Base-by-base conservation (phyloP, 2,888 invertebrate genomes). In the Neuroscelio doddi region DNA sequence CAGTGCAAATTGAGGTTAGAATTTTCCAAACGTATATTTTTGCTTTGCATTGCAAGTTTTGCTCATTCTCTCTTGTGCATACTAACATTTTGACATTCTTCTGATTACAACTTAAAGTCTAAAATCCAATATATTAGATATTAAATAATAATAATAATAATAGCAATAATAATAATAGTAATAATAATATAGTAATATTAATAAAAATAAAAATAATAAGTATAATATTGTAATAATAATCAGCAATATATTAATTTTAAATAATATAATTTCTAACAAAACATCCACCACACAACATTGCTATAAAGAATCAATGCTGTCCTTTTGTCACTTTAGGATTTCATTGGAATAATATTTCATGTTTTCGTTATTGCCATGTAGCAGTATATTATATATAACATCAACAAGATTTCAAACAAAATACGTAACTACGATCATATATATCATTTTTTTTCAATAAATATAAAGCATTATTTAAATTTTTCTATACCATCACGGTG, bases 211-310 rank as follows among this genome's bases (percentile, higher is more conserved):
- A 80, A 73, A 76, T 80, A 80, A 79, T 79, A 77, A 78, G 80
- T 78, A 38, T 16, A 65, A 68, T 68, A 66, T 68, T 64, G 52
- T 69, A 56, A 64, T 56, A 59, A 75, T 78, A 64, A 78, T 78
- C 71, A 74, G 73, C 70, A 83, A 83, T 82, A 83, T 83, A 83
- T 82, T 83, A 82, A 83, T 79, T 81, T 82, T 78, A 81, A 82
- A 83, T 83, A 84, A 83, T 79, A 79, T 80, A 75, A 81, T 78
- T 80, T 82, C 77, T 80, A 82, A 83, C 79, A 81, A 80, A 81
- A 80, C 79, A 77, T 76, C 77, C 76, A 69, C 73, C 73, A 73
- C 71, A 68, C 72, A 76, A 71, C 75, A 76, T 65, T 56, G 71
- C 68, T 71, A 73, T 77, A 74, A 77, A 77, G 78, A 77, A 76